Evolutionary conservation across 1,140 invertebrate genomes (phyloP).

Genomic region (Drosophila sp.): DNA sequence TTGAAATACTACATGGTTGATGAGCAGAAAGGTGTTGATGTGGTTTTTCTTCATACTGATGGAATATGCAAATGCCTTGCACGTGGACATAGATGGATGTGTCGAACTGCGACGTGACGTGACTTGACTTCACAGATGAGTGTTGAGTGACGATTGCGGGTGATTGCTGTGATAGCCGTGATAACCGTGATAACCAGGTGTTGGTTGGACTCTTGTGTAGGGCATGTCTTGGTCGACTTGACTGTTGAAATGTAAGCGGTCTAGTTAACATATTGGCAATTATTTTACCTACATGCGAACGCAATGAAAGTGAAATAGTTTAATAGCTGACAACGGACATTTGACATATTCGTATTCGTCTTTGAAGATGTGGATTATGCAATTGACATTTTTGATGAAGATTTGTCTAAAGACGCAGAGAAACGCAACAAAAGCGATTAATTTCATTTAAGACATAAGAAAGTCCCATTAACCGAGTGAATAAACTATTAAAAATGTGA

Average conservation of each 20-base stretch:
- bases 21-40: slow-evolving; percentile 53
- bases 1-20: slow-evolving; percentile 27
- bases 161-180: slow-evolving; percentile 4
- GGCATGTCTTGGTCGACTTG: slow-evolving; percentile 45
- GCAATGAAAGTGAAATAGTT: slow-evolving; percentile 69
- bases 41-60: slow-evolving; percentile 32
- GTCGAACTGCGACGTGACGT: slow-evolving; percentile 34
- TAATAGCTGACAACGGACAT: slow-evolving; percentile 8
- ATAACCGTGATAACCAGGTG: background rate
- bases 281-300: slow-evolving; percentile 32
- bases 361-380: slow-evolving; percentile 10
- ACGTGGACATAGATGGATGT: slow-evolving; percentile 57
- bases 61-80: slow-evolving; percentile 65
- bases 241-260: background rate
- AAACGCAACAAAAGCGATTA: slow-evolving; percentile 22
- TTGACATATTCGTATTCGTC: slow-evolving; percentile 3
- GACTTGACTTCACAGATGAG: background rate
- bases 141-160: slow-evolving; percentile 8
- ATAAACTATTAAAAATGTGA: slow-evolving; percentile 7
- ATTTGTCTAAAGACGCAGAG: slow-evolving; percentile 10
- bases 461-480: slow-evolving; percentile 9
- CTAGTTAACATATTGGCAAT: slow-evolving; percentile 24
- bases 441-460: slow-evolving; percentile 14
- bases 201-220: slow-evolving; percentile 27
- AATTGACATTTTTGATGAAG: background rate